Conservation (phyloP, 1,140 invertebrate genomes). For the Cotesia typhae region DNA sequence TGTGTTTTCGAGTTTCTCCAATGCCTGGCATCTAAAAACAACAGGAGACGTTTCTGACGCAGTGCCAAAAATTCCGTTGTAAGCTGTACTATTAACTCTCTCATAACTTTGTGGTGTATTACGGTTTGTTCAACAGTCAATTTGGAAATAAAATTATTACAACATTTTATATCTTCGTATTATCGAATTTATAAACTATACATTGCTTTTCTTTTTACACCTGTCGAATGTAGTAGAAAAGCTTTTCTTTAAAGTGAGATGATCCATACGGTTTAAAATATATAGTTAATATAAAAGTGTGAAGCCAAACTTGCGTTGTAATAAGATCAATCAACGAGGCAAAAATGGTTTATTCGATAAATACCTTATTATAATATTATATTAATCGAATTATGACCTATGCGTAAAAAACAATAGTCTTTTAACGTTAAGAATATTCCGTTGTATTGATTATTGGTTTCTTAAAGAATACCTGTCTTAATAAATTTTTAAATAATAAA, state of each 20-base stretch:
- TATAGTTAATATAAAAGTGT: slow-evolving; percentile 31
- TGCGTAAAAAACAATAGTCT: slow-evolving; percentile 12
- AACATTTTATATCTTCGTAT: background rate
- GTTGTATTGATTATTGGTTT: background rate
- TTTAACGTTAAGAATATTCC: background rate
- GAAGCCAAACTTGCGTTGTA: slow-evolving; percentile 49
- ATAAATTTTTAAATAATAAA: no score
- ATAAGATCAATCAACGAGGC: slow-evolving; percentile 55
- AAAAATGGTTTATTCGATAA: slow-evolving; percentile 54
- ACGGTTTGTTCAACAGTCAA: background rate
- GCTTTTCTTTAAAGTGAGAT: slow-evolving; percentile 4
- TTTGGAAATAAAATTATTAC: background rate
- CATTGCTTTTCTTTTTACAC: background rate
- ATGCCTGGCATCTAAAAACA: slow-evolving; percentile 49
- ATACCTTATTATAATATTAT: slow-evolving; percentile 46
- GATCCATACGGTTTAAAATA: slow-evolving; percentile 2
- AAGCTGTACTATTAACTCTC: slow-evolving; percentile 26
- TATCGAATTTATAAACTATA: background rate
- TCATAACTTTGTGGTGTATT: background rate
- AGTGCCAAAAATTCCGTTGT: slow-evolving; percentile 54
- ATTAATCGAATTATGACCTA: slow-evolving; percentile 51
- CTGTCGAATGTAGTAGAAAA: slow-evolving; percentile 1
- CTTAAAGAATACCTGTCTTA: background rate
- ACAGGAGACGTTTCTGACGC: slow-evolving; percentile 52
- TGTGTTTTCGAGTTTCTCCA: slow-evolving; percentile 7